Percentiles rank a stretch among this genome's conserved stretches.
Evolutionary conservation across 2,797 vertebrate species (phyloP).

Genomic region (Sebastes melanostomus): DNA sequence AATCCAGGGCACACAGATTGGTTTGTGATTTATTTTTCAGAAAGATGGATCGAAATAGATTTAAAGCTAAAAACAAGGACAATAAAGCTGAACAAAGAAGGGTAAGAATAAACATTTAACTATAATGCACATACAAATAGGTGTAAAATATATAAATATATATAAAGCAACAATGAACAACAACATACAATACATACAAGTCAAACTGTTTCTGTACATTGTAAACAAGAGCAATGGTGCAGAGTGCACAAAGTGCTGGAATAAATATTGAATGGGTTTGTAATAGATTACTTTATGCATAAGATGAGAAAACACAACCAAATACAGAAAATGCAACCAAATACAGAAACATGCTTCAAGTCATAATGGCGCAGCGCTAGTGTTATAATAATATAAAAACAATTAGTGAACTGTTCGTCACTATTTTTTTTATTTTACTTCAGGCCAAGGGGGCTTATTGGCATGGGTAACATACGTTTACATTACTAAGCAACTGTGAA

Average conservation of each 20-base stretch:
- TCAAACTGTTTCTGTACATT: not conserved
- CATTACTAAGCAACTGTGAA: too few species aligned
- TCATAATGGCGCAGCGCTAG: too few species aligned
- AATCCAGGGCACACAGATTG: not conserved
- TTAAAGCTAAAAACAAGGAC: not conserved
- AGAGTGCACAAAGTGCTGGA: not conserved
- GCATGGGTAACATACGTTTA: too few species aligned
- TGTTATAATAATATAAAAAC: too few species aligned
- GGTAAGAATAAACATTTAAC: not conserved
- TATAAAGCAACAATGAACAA: not conserved
- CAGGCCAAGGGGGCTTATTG: too few species aligned
- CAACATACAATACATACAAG: not conserved
- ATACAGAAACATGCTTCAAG: not conserved
- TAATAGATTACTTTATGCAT: not conserved
- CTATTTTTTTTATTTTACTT: too few species aligned
- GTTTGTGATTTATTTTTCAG: not conserved
- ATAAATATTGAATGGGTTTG: not conserved
- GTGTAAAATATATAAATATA: not conserved
- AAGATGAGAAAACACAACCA: not conserved
- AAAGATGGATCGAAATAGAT: not conserved
- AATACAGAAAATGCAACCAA: not conserved
- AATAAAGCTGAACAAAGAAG: not conserved
- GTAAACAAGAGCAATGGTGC: not conserved
- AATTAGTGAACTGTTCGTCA: too few species aligned
- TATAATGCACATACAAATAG: not conserved